A percentile compares a stretch with the other conserved stretches of the same genome.
Conservation (phyloP, 1,140 invertebrate species). For the Antheraea pernyi region DNA sequence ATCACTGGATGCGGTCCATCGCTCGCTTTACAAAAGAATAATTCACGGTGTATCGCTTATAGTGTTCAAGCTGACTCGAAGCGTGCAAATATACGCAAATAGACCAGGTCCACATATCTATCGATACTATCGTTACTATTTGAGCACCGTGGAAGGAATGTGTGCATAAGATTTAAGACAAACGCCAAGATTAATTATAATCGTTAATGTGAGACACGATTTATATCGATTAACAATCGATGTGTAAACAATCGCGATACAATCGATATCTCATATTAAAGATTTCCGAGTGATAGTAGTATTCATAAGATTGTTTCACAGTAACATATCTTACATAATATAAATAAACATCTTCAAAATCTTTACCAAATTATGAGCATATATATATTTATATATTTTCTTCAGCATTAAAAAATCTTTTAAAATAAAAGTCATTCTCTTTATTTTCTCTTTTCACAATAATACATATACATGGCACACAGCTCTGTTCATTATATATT, state of each 20-base stretch:
- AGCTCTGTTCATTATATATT: constrained; percentile 58
- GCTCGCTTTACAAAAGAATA: background rate
- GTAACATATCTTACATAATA: constrained; percentile 55
- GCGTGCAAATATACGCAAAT: constrained; percentile 18
- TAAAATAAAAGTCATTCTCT: constrained; percentile 73
- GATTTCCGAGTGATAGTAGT: background rate
- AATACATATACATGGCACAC: constrained; percentile 76
- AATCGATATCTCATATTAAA: background rate
- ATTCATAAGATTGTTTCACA: constrained; percentile 47
- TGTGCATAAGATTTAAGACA: constrained; percentile 60
- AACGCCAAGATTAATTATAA: constrained; percentile 27
- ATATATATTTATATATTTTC: constrained; percentile 51
- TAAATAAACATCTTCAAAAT: constrained; percentile 77
- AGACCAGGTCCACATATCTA: constrained; percentile 16
- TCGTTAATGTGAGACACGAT: constrained; percentile 7
- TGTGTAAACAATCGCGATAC: background rate
- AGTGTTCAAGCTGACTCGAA: constrained; percentile 21
- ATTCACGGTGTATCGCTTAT: constrained; percentile 4
- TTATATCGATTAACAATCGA: background rate
- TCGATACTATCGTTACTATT: constrained; percentile 41
- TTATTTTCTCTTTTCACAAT: constrained; percentile 37
- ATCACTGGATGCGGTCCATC: constrained; percentile 43
- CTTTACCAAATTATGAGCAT: constrained; percentile 77
- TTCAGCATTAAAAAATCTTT: constrained; percentile 70
- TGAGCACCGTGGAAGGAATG: constrained; percentile 78